Conservation (phyloP, 2,113 vertebrate species). For the Laticauda laticaudata region DNA sequence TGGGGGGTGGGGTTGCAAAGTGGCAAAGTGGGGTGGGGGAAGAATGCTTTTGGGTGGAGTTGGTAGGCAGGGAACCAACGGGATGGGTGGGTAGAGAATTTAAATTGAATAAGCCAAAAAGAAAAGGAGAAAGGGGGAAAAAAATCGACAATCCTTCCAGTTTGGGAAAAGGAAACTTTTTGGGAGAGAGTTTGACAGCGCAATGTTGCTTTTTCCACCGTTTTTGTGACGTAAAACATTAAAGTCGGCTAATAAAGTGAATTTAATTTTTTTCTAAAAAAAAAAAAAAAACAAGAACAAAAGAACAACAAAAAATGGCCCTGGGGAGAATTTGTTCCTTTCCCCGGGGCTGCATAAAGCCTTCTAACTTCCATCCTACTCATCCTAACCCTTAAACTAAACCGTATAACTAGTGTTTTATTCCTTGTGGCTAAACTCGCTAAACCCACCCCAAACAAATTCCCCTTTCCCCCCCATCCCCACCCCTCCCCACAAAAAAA, state of each 20-base stretch:
- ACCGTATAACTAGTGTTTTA: conserved; percentile 53
- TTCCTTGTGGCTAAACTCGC: conserved; percentile 54
- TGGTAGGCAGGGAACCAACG: neutral
- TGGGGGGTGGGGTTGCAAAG: too few relatives aligned
- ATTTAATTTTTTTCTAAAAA: conserved; percentile 12
- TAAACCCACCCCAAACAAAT: conserved; percentile 53
- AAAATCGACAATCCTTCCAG: neutral
- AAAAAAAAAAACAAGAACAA: neutral
- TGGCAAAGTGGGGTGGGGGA: neutral
- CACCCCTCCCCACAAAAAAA: neutral
- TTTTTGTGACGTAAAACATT: conserved; percentile 4
- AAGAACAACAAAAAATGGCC: neutral
- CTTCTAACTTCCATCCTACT: conserved; percentile 51
- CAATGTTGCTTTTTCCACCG: neutral
- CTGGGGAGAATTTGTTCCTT: conserved; percentile 43
- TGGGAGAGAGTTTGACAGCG: neutral
- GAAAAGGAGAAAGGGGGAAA: neutral
- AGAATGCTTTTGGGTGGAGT: neutral
- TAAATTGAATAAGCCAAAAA: too few relatives aligned
- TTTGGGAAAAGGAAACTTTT: neutral
- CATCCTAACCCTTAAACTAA: conserved; percentile 63
- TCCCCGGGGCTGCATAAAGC: conserved; percentile 62
- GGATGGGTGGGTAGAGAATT: too few relatives aligned
- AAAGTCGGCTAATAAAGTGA: conserved; percentile 39
- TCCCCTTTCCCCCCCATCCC: neutral